Base-by-base conservation (phyloP, 2,888 invertebrate species). In the Rambutsinella grinnellia region DNA sequence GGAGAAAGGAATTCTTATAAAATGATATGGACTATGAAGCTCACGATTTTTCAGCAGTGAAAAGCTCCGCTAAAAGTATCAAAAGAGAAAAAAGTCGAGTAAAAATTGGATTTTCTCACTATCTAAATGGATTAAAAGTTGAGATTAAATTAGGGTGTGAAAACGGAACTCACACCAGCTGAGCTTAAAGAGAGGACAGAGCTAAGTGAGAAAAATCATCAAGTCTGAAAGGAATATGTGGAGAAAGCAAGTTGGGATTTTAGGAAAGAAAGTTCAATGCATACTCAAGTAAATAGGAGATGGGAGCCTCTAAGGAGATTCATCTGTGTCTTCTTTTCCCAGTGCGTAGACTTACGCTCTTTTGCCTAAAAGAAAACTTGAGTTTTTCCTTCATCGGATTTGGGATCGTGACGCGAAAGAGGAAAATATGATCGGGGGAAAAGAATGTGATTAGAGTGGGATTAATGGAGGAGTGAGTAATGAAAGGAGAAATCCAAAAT, bases 61-160 rank as follows among this genome's bases (percentile, higher is more conserved):
- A n/a, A n/a, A n/a, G n/a, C n/a, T n/a, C n/a, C n/a, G n/a, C n/a
- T n/a, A n/a, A n/a, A n/a, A n/a, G n/a, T n/a, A n/a, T n/a, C n/a
- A n/a, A n/a, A n/a, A n/a, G n/a, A n/a, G n/a, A n/a, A n/a, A n/a
- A n/a, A n/a, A n/a, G n/a, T n/a, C n/a, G 69, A 60, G 60, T 69
- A 60, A 46, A 62, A 70, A 62, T 70, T 70, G 70, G 70, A 70
- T 70, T 70, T 62, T 54, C 62, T 70, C 62, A 61, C 54, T 46
- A 70, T 70, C 70, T 70, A 70, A 70, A 61, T 70, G 70, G 70
- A 70, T 70, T 70, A 70, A 70, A 70, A 70, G 47, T 70, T 70
- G 46, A 70, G 70, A 70, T 70, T 70, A 70, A 70, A 70, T 70
- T 70, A 62, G 62, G 62, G 56, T 70, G 70, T 62, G 70, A 61